Conservation (phyloP, 2,797 vertebrate genomes). For the Apodemus agrarius region DNA sequence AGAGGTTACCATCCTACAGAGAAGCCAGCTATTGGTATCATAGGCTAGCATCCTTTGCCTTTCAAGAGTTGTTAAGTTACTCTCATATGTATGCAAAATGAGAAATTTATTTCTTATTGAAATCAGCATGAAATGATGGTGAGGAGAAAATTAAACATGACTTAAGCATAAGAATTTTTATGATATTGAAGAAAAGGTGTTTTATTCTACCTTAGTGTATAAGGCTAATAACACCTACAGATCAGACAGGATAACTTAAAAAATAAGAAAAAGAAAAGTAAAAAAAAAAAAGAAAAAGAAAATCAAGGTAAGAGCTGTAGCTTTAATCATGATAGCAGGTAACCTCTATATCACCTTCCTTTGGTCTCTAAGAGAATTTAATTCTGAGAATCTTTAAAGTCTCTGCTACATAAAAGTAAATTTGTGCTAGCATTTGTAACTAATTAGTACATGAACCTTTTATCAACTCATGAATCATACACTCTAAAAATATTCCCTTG, state of each 20-base stretch:
- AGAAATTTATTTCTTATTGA: background rate
- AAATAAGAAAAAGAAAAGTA: background rate
- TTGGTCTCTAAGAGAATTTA: background rate
- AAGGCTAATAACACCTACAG: background rate
- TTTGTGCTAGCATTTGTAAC: background rate
- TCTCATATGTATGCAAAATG: background rate
- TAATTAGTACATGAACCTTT: background rate
- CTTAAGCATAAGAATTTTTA: background rate
- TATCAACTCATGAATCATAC: background rate
- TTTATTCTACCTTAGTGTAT: background rate
- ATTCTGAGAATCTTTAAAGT: background rate
- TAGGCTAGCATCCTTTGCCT: background rate
- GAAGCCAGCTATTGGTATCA: background rate
- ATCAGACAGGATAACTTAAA: background rate
- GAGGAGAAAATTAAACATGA: background rate
- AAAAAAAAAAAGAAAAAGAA: no score
- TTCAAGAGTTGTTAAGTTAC: background rate
- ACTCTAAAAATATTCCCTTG: background rate
- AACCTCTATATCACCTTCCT: background rate
- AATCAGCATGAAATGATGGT: background rate
- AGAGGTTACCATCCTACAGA: background rate
- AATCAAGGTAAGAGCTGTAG: background rate
- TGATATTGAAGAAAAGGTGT: background rate
- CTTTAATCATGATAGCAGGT: background rate
- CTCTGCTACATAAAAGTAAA: background rate